Percentiles rank a stretch among this genome's conserved stretches.
Evolutionary conservation across 2,113 vertebrate genomes (phyloP).

Genomic region (Cryptotis parvus): DNA sequence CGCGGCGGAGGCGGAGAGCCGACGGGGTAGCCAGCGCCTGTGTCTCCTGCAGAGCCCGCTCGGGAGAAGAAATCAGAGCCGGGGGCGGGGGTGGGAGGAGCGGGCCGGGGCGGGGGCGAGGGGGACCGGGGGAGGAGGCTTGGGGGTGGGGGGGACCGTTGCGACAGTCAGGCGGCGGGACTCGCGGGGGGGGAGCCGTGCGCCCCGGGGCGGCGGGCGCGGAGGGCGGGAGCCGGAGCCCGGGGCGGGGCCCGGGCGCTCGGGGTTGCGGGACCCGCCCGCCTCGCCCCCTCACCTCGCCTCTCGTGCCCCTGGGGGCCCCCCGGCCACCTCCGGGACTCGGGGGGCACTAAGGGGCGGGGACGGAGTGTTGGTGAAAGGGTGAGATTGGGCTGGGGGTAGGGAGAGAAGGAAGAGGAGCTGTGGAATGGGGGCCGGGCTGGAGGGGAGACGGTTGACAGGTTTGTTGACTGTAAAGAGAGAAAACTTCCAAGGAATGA

Average conservation of each 20-base stretch:
- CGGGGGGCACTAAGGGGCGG: constrained; percentile 45
- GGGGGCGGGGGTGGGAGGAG: constrained; percentile 72
- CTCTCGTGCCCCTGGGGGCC: constrained; percentile 7
- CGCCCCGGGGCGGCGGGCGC: constrained; percentile 73
- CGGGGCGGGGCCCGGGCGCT: constrained; percentile 66
- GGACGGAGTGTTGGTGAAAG: constrained; percentile 14
- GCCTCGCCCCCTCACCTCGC: constrained; percentile 56
- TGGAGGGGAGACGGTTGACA: constrained; percentile 78
- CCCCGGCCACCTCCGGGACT: neutral
- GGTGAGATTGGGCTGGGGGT: neutral
- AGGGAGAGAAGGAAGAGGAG: constrained; percentile 50
- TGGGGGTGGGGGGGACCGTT: constrained; percentile 71
- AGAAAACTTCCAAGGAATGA: constrained; percentile 83
- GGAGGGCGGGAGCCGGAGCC: constrained; percentile 68
- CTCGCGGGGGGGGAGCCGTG: constrained; percentile 68
- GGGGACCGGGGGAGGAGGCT: constrained; percentile 66
- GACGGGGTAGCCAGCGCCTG: constrained; percentile 77
- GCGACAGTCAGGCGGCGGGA: constrained; percentile 76
- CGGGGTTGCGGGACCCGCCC: constrained; percentile 38
- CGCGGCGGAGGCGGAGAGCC: constrained; percentile 81
- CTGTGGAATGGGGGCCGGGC: constrained; percentile 65
- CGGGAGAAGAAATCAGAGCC: constrained; percentile 82
- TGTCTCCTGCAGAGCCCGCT: constrained; percentile 78
- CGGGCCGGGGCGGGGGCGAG: constrained; percentile 52
- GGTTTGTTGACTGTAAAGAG: constrained; percentile 85